Evolutionary conservation across 2,888 invertebrate species (phyloP).

Genomic region (Cerceris ruficornis): DNA sequence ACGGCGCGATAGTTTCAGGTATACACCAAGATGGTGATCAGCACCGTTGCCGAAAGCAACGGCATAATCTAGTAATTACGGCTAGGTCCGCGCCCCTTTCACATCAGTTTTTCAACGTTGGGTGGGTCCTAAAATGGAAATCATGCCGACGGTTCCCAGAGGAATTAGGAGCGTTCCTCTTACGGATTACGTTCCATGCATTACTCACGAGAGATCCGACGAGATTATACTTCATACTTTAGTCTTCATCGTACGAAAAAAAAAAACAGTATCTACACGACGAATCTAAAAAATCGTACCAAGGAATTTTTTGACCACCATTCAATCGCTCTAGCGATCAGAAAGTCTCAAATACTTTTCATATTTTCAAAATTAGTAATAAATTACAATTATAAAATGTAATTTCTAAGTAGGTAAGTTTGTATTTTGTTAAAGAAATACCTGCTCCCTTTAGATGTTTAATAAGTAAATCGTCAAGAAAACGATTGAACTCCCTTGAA

Average conservation of each 20-base stretch:
- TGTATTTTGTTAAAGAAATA: too few species aligned
- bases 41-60: conserved; percentile 18
- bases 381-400: too few species aligned
- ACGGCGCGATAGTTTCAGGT: conserved; percentile 3
- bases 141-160: conserved; percentile 21
- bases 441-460: too few species aligned
- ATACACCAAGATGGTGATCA: conserved; percentile 6
- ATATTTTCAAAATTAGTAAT: too few species aligned
- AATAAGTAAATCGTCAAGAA: too few species aligned
- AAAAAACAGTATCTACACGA: neutral
- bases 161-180: conserved; percentile 21
- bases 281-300: conserved; percentile 14
- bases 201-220: conserved; percentile 2
- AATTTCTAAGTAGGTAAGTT: too few species aligned
- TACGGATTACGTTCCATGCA: conserved; percentile 21
- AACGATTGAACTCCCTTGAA: too few species aligned
- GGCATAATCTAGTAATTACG: conserved; percentile 42
- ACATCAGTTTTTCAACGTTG: conserved; percentile 25
- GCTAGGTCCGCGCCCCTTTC: conserved; percentile 3
- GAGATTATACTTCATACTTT: conserved; percentile 17
- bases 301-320: too few species aligned
- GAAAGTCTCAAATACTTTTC: too few species aligned
- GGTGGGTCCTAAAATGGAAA: conserved; percentile 31
- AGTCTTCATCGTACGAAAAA: neutral
- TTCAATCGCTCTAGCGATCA: too few species aligned